These are phyloP conservation scores for Caenorhabditis uteleia DNA, from an alignment of 2,888 invertebrate genomes.

Conservation along the genomic window DNA sequence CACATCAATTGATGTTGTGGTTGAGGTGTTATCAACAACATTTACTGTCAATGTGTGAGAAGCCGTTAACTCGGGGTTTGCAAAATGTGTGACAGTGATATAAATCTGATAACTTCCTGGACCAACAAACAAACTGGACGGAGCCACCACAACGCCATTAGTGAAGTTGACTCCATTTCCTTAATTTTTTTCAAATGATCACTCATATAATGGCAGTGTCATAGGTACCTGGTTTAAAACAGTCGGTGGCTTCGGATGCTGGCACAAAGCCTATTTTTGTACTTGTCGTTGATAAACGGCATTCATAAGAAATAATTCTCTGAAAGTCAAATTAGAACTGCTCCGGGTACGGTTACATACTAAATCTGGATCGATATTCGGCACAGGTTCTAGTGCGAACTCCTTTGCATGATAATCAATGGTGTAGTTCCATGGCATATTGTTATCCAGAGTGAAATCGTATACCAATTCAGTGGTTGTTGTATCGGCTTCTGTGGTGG, in stretches of 20 bases:
- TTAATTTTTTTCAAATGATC: constrained; percentile 5
- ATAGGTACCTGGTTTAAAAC: constrained; percentile 1
- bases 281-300: constrained; percentile 13
- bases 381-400: constrained; percentile 13
- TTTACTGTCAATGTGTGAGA: constrained; percentile 23
- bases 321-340: constrained; percentile 4
- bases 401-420: constrained; percentile 4
- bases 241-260: background rate
- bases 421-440: constrained; percentile 10
- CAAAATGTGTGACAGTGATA: constrained; percentile 17
- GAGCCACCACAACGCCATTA: background rate
- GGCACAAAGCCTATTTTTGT: constrained; percentile 5
- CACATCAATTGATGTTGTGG: background rate
- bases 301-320: constrained; percentile 13
- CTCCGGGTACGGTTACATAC: background rate
- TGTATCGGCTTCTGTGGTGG: background rate
- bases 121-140: constrained; percentile 2
- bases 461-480: constrained; percentile 6
- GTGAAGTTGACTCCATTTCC: background rate
- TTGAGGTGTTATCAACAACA: constrained; percentile 9
- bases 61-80: constrained; percentile 6
- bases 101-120: constrained; percentile 14
- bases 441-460: constrained; percentile 15
- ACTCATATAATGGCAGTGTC: background rate
- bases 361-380: constrained; percentile 10